Percentiles rank a stretch among this genome's conserved stretches.
Conservation (phyloP, 2,113 vertebrate genomes). For the Sphyrna mokarran region DNA sequence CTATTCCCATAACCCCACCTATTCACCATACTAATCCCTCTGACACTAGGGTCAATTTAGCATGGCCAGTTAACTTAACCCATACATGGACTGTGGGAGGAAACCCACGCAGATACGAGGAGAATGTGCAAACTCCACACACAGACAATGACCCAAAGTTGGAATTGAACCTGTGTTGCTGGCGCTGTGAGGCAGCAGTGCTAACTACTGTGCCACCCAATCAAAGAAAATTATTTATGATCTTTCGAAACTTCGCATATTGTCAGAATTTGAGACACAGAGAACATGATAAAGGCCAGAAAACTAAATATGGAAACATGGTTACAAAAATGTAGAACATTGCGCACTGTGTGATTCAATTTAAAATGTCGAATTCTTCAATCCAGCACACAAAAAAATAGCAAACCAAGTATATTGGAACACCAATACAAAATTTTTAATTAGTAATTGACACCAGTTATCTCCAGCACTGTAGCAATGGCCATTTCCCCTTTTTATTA, state of each 20-base stretch:
- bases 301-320: background rate
- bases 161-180: no score
- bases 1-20: no score
- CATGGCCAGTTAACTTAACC: no score
- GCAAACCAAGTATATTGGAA: conserved; percentile 1
- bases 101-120: no score
- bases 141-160: no score
- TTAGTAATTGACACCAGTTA: conserved; percentile 8
- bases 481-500: background rate
- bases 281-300: background rate
- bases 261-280: background rate
- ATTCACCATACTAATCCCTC: no score
- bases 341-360: background rate
- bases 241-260: background rate
- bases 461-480: background rate
- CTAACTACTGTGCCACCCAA: no score
- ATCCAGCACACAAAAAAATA: background rate
- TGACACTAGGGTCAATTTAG: no score
- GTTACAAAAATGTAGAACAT: background rate
- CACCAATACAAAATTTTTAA: background rate
- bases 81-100: no score
- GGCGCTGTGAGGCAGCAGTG: no score
- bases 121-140: no score
- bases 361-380: background rate
- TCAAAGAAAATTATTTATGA: background rate